Conservation (phyloP, 2,888 invertebrate genomes). For the Stomorhina lunata region DNA sequence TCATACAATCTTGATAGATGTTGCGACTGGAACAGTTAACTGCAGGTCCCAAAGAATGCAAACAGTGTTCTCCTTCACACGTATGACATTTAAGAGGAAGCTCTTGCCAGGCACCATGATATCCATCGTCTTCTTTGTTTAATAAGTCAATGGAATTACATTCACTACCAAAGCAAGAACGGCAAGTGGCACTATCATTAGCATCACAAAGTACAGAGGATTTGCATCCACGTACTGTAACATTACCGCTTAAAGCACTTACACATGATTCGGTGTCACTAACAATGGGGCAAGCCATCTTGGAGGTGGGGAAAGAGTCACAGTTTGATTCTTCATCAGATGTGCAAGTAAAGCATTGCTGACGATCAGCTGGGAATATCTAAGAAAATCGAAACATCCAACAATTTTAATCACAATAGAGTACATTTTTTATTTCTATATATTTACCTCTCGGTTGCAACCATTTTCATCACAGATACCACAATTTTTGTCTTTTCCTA, state of each 20-base stretch:
- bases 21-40: conserved; percentile 68
- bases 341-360: conserved; percentile 73
- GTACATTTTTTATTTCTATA: background rate
- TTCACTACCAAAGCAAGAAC: conserved; percentile 71
- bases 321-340: conserved; percentile 72
- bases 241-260: conserved; percentile 69
- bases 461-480: conserved; percentile 70
- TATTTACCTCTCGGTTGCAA: conserved; percentile 74
- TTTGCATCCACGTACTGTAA: conserved; percentile 75
- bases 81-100: conserved; percentile 74
- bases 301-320: conserved; percentile 70
- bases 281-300: conserved; percentile 69
- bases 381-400: conserved; percentile 34
- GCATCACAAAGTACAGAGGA: conserved; percentile 71
- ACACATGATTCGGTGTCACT: conserved; percentile 72
- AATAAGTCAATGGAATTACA: conserved; percentile 75
- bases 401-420: background rate
- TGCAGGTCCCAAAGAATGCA: conserved; percentile 71
- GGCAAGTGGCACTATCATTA: conserved; percentile 71
- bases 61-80: conserved; percentile 73
- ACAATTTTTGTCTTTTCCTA: conserved; percentile 72
- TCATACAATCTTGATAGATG: conserved; percentile 74
- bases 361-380: conserved; percentile 75
- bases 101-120: conserved; percentile 75
- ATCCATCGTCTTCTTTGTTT: conserved; percentile 72